Percentiles rank a stretch among this genome's conserved stretches.
Evolutionary conservation across 2,888 invertebrate species (phyloP).

Genomic region (Ophion slaviceki): DNA sequence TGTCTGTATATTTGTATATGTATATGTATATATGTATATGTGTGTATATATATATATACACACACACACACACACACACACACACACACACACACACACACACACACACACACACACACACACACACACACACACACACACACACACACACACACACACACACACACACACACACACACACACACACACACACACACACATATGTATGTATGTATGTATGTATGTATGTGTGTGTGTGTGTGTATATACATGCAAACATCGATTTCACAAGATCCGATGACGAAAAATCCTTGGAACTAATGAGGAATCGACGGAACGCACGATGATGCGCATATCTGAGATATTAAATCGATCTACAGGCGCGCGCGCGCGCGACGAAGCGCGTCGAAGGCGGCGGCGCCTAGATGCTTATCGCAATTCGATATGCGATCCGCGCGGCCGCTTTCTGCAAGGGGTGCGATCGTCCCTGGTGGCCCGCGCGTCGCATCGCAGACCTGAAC

Average conservation of each 20-base stretch:
- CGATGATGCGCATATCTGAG: conserved; percentile 33
- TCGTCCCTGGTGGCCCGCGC: conserved; percentile 59
- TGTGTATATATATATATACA: too few relatives aligned
- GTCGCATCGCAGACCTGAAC: conserved; percentile 4
- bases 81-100: too few relatives aligned
- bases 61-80: too few relatives aligned
- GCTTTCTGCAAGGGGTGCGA: conserved; percentile 32
- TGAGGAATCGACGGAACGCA: neutral
- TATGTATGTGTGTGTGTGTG: fast-evolving
- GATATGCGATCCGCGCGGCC: conserved; percentile 34
- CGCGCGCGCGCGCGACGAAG: conserved; percentile 8
- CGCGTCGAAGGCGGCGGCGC: conserved; percentile 36
- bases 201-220: too few relatives aligned
- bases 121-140: too few relatives aligned
- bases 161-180: too few relatives aligned
- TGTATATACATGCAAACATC: too few relatives aligned
- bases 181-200: too few relatives aligned
- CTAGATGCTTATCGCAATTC: conserved; percentile 66
- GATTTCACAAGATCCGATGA: neutral
- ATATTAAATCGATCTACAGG: conserved; percentile 52
- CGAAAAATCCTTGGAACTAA: conserved; percentile 10
- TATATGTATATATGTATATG: too few relatives aligned
- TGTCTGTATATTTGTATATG: too few relatives aligned
- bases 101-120: too few relatives aligned
- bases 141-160: too few relatives aligned